Base-by-base conservation (phyloP, 2,113 vertebrate species). In the Shinisaurus crocodilurus region DNA sequence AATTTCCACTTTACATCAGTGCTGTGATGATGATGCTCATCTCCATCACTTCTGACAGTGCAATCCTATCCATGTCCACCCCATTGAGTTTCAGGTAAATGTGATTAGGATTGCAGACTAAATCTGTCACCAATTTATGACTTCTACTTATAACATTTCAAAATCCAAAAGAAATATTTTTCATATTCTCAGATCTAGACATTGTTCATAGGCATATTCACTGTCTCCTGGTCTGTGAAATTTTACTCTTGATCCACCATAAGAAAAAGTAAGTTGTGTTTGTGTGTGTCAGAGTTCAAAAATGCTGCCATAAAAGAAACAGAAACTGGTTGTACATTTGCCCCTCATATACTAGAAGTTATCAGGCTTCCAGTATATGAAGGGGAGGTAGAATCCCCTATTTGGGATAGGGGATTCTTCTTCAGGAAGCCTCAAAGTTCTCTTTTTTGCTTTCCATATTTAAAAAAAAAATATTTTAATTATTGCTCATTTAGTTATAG, bases 1-100 rank as follows among this genome's bases (percentile, higher is more conserved):
- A 1, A 29, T 84, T 94, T 94, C 88, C 54, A 87, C 6, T 90
- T 90, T n/a, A 89, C 77, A 76, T 50, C 82, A 60, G 75, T 84
- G 83, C 45, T 20, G 25, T 18, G 43, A 32, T 76, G 75, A 25
- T 76, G 20, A 76, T 8, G 6, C 18, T 1, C 37, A 76, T 43
- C 75, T 43, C 40, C 40, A 45, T 75, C 13, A 23, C 18, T 43
- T 76, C 13, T 76, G 37, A 76, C 75, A 76, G 37, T 7, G 40
- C 40, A 43, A 8, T 43, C 20, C 37, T 43, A 25, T 8, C 20
- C n/a, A 75, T 75, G n/a, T 37, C 18, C 40, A 40, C 75, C 9
- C 40, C 23, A 76, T 27, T 76, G 40, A 23, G 37, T 40, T 76
- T 76, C 37, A 76, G 40, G 40, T 43, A 76, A 76, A 72, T 43